Evolutionary conservation across 2,888 invertebrate species (phyloP).

Genomic region (Diadegma fenestrale): DNA sequence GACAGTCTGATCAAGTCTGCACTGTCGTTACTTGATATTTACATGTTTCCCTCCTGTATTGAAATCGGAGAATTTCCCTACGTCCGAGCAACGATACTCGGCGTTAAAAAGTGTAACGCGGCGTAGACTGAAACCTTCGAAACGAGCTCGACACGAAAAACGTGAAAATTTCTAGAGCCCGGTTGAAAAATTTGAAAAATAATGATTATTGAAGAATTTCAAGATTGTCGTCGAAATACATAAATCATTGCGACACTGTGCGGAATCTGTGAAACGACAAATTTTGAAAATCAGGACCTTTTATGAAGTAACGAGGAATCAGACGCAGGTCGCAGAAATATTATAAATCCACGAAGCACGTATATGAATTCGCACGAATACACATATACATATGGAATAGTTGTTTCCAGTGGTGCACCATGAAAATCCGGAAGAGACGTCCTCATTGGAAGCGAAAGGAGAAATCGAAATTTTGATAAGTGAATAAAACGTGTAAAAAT

Average conservation of each 20-base stretch:
- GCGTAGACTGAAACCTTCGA: not conserved
- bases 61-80: not conserved
- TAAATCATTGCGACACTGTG: not conserved
- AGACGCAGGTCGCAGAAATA: not conserved
- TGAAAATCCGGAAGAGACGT: conserved; percentile 78
- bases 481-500: not conserved
- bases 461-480: conserved; percentile 70
- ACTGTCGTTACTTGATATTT: conserved; percentile 16
- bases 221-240: not conserved
- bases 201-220: not conserved
- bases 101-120: not conserved
- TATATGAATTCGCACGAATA: conserved; percentile 1
- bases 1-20: conserved; percentile 35
- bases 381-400: not conserved
- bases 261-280: not conserved
- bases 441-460: conserved; percentile 72
- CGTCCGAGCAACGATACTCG: conserved; percentile 2
- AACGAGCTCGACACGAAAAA: not conserved
- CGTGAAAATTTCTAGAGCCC: too few relatives aligned
- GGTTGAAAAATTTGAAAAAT: not conserved
- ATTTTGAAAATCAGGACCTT: not conserved
- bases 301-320: not conserved
- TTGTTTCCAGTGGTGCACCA: conserved; percentile 39
- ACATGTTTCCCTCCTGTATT: not conserved
- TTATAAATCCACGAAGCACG: not conserved